Evolutionary conservation across 2,113 vertebrate species (phyloP).

Genomic region (Arvicanthis niloticus): DNA sequence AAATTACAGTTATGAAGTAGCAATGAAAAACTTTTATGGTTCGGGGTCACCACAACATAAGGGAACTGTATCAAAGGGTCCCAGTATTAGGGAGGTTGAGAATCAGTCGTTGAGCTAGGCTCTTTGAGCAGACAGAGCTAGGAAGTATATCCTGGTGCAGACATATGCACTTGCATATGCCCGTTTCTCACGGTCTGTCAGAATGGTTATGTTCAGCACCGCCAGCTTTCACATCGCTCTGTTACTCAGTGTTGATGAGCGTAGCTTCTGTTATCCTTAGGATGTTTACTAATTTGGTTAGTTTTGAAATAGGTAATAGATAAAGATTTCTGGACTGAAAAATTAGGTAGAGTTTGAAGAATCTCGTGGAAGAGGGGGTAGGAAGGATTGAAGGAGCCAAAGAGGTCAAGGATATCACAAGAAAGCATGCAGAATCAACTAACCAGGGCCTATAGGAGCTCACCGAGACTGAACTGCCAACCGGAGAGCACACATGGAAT

Average conservation of each 20-base stretch:
- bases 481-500: too few species aligned
- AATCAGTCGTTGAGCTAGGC: background rate
- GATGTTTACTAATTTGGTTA: background rate
- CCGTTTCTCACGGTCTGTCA: background rate
- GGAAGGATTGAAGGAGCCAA: too few species aligned
- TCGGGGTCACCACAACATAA: background rate
- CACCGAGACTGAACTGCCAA: too few species aligned
- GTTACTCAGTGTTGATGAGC: background rate
- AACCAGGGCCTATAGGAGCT: too few species aligned
- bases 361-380: too few species aligned
- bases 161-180: background rate
- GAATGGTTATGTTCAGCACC: background rate
- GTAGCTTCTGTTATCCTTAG: background rate
- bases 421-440: too few species aligned
- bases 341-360: too few species aligned
- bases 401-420: too few species aligned
- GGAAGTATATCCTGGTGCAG: background rate
- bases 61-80: background rate
- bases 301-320: background rate
- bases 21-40: background rate
- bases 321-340: background rate
- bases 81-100: background rate
- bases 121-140: background rate
- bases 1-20: background rate
- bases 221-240: background rate